phyloP scores from a whole-genome alignment of 2,113 vertebrate genomes.

The Pelodiscus sinensis region DNA sequence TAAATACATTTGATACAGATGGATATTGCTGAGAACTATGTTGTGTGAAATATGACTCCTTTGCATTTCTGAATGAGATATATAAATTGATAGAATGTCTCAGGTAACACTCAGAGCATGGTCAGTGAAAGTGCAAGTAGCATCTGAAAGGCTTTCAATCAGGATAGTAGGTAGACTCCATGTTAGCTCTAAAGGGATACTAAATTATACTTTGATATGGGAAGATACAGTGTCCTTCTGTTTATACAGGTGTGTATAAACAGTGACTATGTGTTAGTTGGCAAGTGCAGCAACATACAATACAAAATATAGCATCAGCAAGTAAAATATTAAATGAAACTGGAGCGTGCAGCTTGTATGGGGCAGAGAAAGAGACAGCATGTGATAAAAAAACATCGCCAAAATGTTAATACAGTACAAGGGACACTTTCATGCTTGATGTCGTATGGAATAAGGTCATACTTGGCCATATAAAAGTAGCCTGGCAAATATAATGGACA shows the following conservation, averaged over 20 bases:
- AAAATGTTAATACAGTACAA: constrained; percentile 49
- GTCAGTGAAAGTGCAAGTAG: constrained; percentile 43
- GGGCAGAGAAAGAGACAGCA: constrained; percentile 23
- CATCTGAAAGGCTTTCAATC: not conserved
- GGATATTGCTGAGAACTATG: constrained; percentile 14
- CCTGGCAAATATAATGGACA: constrained; percentile 67
- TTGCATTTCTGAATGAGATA: constrained; percentile 16
- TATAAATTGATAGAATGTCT: not conserved
- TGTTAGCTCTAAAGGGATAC: constrained; percentile 21
- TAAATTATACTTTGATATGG: constrained; percentile 47
- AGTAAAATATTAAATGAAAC: constrained; percentile 14
- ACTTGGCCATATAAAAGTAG: constrained; percentile 67
- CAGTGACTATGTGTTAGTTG: constrained; percentile 10
- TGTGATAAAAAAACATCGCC: constrained; percentile 48
- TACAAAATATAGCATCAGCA: constrained; percentile 43
- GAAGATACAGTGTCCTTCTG: constrained; percentile 27
- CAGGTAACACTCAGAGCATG: constrained; percentile 29
- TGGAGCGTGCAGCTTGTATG: not conserved
- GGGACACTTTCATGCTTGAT: constrained; percentile 59
- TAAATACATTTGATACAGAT: not conserved
- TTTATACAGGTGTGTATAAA: not conserved
- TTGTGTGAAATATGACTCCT: constrained; percentile 16
- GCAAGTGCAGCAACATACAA: constrained; percentile 33
- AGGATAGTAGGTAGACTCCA: not conserved
- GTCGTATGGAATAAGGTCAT: constrained; percentile 71